Base-by-base conservation (phyloP, 2,113 vertebrate genomes). In the Semnornis frantzii region DNA sequence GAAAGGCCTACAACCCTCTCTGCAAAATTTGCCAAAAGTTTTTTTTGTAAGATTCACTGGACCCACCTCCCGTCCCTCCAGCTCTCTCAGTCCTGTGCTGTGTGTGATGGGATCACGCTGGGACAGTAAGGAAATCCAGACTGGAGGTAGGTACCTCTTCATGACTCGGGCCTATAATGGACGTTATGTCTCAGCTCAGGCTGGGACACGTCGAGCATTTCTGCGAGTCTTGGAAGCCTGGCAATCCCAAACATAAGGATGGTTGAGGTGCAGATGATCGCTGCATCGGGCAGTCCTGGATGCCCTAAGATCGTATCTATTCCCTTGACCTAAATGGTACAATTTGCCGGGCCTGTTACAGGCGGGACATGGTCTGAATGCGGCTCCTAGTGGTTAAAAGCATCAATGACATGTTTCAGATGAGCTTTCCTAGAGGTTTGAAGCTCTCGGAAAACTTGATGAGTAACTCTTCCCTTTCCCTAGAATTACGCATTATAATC, bases 351-450 rank as follows among this genome's bases (percentile, higher is more conserved):
- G 55, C 30, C 71, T 0, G 0, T 58, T 50, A 14, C 2, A n/a
- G 52, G 37, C 15, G 0, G 92, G 76, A 92, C 80, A 85, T 93
- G 88, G 95, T 96, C 73, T 95, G 44, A 94, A 94, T 54, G 81
- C 96, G 96, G 83, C 96, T 96, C 96, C 96, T 96, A 96, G 96
- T 90, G 96, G 96, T 93, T 94, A 88, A 75, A 92, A 60, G 33
- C 62, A 34, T 25, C 85, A 76, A 94, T 93, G 76, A 85, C 96
- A 96, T 0, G 15, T 81, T 83, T 64, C 54, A 34, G 1, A 14
- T 2, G 37, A 87, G 66, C n/a, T 69, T 48, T 5, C 58, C 37
- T 59, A 12, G 14, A 25, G 16, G 39, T 78, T 16, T 31, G 44
- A 78, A 30, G 37, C 44, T 59, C 24, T 33, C 31, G 48, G 31